These are phyloP conservation scores for Dendrocincla tyrannina DNA, from an alignment of 2,797 vertebrate species.

Conservation along the genomic window DNA sequence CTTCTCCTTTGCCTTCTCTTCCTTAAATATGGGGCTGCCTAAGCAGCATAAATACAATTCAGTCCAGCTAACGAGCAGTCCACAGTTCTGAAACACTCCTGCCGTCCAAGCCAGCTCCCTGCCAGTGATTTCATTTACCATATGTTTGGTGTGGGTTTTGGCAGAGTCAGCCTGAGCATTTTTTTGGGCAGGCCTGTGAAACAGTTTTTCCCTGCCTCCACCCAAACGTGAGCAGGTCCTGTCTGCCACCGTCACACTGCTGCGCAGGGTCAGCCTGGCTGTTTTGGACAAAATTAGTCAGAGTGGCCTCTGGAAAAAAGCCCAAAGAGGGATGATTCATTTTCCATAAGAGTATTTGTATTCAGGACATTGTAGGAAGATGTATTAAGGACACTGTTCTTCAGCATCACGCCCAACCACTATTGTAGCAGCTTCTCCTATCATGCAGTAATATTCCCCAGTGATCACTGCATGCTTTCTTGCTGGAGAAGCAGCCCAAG, in stretches of 20 bases:
- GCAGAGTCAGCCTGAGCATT: slow-evolving; percentile 31
- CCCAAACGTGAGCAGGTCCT: slow-evolving; percentile 55
- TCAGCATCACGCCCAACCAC: not conserved
- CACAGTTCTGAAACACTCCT: slow-evolving; percentile 62
- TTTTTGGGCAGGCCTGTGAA: slow-evolving; percentile 50
- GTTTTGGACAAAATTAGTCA: slow-evolving; percentile 65
- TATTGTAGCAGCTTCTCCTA: slow-evolving; percentile 13
- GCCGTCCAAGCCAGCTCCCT: slow-evolving; percentile 31
- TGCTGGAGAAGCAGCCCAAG: not conserved
- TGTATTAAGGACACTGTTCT: not conserved
- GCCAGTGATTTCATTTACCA: slow-evolving; percentile 51
- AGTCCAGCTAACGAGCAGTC: slow-evolving; percentile 51
- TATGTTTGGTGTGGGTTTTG: slow-evolving; percentile 67
- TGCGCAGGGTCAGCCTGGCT: slow-evolving; percentile 4
- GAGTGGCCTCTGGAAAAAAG: slow-evolving; percentile 43
- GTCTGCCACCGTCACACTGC: not conserved
- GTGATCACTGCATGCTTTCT: not conserved
- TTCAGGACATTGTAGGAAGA: slow-evolving; percentile 13
- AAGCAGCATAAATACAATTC: slow-evolving; percentile 28
- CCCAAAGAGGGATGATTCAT: slow-evolving; percentile 25
- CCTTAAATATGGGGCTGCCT: slow-evolving; percentile 24
- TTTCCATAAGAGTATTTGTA: slow-evolving; percentile 22
- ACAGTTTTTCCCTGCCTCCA: slow-evolving; percentile 51
- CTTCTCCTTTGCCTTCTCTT: slow-evolving; percentile 8
- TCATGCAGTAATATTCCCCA: not conserved